Base-by-base conservation (phyloP, 2,113 vertebrate genomes). In the Bombycilla garrulus region DNA sequence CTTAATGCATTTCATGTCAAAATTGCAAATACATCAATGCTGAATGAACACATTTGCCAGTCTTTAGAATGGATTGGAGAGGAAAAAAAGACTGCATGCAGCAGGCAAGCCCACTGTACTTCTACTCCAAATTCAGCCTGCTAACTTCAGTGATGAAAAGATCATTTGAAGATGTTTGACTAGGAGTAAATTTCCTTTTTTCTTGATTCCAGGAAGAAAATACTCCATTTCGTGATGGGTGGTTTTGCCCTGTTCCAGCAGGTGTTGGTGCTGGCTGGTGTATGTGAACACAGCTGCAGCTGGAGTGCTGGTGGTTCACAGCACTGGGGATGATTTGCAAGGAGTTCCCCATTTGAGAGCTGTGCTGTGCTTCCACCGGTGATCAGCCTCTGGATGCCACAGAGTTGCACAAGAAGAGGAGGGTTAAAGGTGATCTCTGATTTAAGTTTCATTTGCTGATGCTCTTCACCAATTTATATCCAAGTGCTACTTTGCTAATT, bases 401-500 rank as follows among this genome's bases (percentile, higher is more conserved):
- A 8, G 89, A 96, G 78, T 65, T 3, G 3, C 45, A 60, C 10
- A 20, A 76, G 67, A 57, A 96, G 51, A 86, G 35, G 26, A 71
- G 74, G 83, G 79, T 77, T 84, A 95, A 92, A 57, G 95, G 93
- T 96, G 95, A 86, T 81, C 88, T 70, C 93, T 96, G 97, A 97
- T 97, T 97, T 96, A 90, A 66, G 92, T 93, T 97, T 89, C 95
- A 92, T 97, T 97, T 97, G 91, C 93, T 91, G 94, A 93, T 94
- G 95, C 86, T 97, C 96, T 96, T 97, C 92, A 84, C 95, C 88
- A 97, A 97, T 98, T 97, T 98, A 92, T 97, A 95, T 96, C 97
- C 89, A 95, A 97, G 96, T 93, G 89, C 90, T 97, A 73, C 91
- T 96, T 96, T 91, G 86, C 92, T 98, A 98, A 98, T 98, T 98